Evolutionary conservation across 1,140 invertebrate genomes (phyloP).

Genomic region (Apis cerana): DNA sequence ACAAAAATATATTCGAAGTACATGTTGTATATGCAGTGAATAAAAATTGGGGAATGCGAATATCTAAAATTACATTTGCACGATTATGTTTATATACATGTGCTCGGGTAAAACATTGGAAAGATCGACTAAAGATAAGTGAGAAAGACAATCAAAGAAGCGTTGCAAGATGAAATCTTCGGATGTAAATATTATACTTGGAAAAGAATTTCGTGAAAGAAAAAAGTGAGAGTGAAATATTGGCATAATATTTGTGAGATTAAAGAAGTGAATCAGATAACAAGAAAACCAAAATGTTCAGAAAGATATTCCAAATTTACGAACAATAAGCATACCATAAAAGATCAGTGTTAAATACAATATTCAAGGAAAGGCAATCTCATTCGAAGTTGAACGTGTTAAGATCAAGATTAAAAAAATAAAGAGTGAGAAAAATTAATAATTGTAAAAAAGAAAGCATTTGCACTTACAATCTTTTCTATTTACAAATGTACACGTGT

Average conservation of each 20-base stretch:
- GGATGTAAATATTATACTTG: background rate
- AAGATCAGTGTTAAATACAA: background rate
- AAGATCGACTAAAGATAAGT: background rate
- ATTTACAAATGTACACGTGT: background rate
- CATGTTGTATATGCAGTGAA: background rate
- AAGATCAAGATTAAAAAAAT: background rate
- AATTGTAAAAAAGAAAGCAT: background rate
- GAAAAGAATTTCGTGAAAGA: background rate
- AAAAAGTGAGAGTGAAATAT: too few relatives aligned
- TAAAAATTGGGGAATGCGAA: background rate
- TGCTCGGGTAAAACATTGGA: too few relatives aligned
- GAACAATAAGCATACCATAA: conserved; percentile 11
- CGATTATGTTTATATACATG: background rate
- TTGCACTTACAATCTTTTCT: conserved; percentile 16
- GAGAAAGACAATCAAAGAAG: conserved; percentile 40
- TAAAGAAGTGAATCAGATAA: background rate
- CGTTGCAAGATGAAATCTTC: conserved; percentile 21
- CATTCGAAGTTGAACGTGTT: background rate
- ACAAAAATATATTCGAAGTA: conserved; percentile 6
- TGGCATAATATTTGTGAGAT: background rate
- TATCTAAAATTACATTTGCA: background rate
- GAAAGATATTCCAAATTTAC: background rate
- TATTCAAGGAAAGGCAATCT: background rate
- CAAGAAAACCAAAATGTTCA: background rate
- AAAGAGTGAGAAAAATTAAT: background rate